A percentile compares a stretch with the other conserved stretches of the same genome.
phyloP scores from a whole-genome alignment of 2,113 vertebrate genomes.

The Lagopus muta region DNA sequence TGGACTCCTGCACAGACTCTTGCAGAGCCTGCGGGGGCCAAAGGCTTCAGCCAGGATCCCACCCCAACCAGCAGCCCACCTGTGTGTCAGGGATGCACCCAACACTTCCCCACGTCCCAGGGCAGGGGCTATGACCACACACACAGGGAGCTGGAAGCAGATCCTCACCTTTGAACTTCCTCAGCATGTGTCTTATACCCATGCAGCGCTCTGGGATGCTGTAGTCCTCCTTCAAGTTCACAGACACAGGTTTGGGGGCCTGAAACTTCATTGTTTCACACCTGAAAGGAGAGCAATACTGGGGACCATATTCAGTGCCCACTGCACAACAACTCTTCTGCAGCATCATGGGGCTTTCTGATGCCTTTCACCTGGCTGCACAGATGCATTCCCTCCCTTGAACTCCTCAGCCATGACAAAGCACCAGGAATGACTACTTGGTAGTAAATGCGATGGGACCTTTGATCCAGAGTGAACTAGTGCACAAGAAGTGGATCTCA shows the following conservation, averaged over 20 bases:
- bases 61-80: neutral
- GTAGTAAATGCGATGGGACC: neutral
- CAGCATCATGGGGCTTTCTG: rapidly evolving
- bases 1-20: neutral
- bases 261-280: neutral
- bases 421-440: neutral
- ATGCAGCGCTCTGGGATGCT: conserved; percentile 49
- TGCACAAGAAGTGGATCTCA: neutral
- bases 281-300: conserved; percentile 4
- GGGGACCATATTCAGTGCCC: neutral
- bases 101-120: neutral
- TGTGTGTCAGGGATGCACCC: neutral
- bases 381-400: neutral
- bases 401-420: neutral
- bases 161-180: conserved; percentile 61
- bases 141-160: neutral
- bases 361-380: neutral
- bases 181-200: conserved; percentile 66
- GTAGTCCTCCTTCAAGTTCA: conserved; percentile 59
- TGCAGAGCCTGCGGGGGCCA: neutral
- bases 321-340: rapidly evolving
- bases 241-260: neutral
- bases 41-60: neutral
- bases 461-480: rapidly evolving
- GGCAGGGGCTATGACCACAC: neutral